Evolutionary conservation across 2,113 vertebrate genomes (phyloP).

Genomic region (Cairina moschata): DNA sequence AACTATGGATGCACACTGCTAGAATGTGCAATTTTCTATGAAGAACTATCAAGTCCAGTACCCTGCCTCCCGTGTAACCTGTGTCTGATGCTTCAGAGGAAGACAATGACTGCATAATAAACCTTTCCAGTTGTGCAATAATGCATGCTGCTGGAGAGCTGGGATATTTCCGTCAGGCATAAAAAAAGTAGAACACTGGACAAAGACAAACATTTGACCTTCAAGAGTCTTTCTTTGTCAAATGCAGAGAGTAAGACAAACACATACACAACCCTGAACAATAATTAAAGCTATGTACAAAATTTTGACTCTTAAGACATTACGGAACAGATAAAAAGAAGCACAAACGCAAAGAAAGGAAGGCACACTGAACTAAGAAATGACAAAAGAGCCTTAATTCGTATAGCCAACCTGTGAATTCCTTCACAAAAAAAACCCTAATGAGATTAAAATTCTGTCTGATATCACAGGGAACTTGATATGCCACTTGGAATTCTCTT

Average conservation of each 20-base stretch:
- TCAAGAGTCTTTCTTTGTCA: constrained; percentile 72
- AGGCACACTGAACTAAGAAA: constrained; percentile 57
- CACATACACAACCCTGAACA: constrained; percentile 50
- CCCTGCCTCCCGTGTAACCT: constrained; percentile 51
- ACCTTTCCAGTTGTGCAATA: constrained; percentile 69
- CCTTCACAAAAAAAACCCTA: constrained; percentile 43
- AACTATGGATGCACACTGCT: constrained; percentile 60
- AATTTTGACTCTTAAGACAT: constrained; percentile 61
- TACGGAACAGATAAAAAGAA: constrained; percentile 48
- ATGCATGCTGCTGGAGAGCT: constrained; percentile 52
- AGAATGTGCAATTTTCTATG: constrained; percentile 42
- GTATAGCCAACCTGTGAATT: constrained; percentile 46
- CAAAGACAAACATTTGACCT: constrained; percentile 73
- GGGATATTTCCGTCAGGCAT: constrained; percentile 59
- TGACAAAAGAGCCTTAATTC: constrained; percentile 60
- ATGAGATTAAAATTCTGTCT: constrained; percentile 18
- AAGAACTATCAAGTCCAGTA: constrained; percentile 44
- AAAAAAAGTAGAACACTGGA: constrained; percentile 71
- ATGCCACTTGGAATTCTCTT: constrained; percentile 43
- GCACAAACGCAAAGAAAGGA: constrained; percentile 60
- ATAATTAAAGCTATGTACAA: constrained; percentile 77
- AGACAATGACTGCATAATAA: constrained; percentile 59
- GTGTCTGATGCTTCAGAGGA: constrained; percentile 53
- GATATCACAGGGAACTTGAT: constrained; percentile 49
- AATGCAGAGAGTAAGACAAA: constrained; percentile 59